phyloP scores from a whole-genome alignment of 2,888 invertebrate species.

The Eristalinus sepulchralis region DNA sequence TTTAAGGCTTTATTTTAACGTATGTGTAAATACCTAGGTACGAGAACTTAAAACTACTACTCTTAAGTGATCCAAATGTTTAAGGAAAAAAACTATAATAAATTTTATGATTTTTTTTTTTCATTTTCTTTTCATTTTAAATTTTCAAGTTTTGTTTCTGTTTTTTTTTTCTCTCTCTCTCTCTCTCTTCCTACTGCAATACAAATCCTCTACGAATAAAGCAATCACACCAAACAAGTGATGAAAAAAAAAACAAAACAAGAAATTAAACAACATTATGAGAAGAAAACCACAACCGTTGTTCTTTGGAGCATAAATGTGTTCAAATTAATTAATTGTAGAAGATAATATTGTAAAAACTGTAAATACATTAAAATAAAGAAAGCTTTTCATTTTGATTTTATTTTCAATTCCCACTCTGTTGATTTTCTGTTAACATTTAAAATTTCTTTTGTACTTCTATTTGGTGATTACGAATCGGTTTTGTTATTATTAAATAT shows the following conservation, averaged over 20 bases:
- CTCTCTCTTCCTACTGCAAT: constrained; percentile 3
- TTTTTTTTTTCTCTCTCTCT: constrained; percentile 18
- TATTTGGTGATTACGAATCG: constrained; percentile 54
- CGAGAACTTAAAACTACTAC: constrained; percentile 69
- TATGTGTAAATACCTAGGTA: constrained; percentile 64
- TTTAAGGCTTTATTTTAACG: constrained; percentile 44
- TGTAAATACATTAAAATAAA: constrained; percentile 60
- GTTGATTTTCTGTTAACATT: neutral
- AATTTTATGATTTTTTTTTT: too few relatives aligned
- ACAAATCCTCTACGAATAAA: constrained; percentile 53
- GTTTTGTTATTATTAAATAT: constrained; percentile 46
- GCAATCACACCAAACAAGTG: constrained; percentile 1
- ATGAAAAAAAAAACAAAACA: constrained; percentile 17
- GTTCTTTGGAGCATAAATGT: constrained; percentile 70
- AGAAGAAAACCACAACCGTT: constrained; percentile 69
- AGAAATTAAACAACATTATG: constrained; percentile 41
- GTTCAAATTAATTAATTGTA: constrained; percentile 70
- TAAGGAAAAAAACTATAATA: neutral
- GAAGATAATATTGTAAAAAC: constrained; percentile 67
- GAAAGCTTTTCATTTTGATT: neutral
- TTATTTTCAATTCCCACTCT: constrained; percentile 9
- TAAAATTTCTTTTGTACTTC: constrained; percentile 12
- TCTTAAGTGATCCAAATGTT: constrained; percentile 63
- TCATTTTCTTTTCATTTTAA: neutral
- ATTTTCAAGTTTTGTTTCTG: neutral